Evolutionary conservation across 2,888 invertebrate genomes (phyloP), one percentile per base, ranked within the genome.

Genomic region (Holacanthella duospinosa): DNA sequence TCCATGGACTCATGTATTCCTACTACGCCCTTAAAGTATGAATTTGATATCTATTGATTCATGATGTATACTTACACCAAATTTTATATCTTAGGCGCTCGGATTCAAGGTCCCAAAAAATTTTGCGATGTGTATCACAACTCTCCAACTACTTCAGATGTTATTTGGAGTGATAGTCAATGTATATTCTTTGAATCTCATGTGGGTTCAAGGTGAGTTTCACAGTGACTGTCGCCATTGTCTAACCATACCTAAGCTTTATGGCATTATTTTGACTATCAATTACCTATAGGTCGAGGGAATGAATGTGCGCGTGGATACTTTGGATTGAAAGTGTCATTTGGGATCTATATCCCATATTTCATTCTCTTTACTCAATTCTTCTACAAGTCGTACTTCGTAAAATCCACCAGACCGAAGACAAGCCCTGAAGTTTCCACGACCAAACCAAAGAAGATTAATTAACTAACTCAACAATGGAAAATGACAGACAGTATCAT

Each of bases 341-440:
- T 70, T 43, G 70, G 66, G 29, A 70, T 70, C 59, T 70, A 70
- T 55, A 65, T 70, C 12, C 66, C 70, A 21, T 70, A 70, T 63
- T 68, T 68, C 26, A 63, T 70, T 56, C 67, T 70, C 43, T 70
- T 70, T 57, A 67, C 68, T 2, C 67, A 70, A 61, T 53, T 70
- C 2, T 70, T 70, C 63, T 62, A 68, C 29, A 68, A 67, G 55
- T 68, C 70, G 2, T 70, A 70, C 54, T 57, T 67, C 2, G 60
- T n/a, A n/a, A n/a, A n/a, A n/a, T n/a, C n/a, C n/a, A 16, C 36
- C 36, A 16, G 9, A 21, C 48, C 48, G 4, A 48, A 48, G 21
- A 21, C 12, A 48, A 21, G 21, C 21, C 4, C 21, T 21, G 21
- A 4, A 12, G 25, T 26, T 21, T 6, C 28, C 19, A 12, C 9